phyloP scores from a whole-genome alignment of 2,113 vertebrate species.

The Corvus cornix region DNA sequence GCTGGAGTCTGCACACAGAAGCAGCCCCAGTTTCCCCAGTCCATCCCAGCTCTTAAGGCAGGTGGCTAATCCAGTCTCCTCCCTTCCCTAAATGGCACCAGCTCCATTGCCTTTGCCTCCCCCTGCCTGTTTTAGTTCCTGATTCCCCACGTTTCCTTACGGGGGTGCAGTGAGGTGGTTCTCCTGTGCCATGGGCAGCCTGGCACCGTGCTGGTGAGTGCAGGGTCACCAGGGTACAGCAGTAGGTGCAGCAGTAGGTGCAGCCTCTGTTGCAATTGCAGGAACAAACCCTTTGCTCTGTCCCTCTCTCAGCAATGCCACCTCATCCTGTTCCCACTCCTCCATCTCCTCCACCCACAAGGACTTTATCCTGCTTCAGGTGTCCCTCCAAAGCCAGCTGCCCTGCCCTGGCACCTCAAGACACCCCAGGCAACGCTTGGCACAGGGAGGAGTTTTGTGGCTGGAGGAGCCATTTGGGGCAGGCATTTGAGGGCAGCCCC shows the following conservation, averaged over 20 bases:
- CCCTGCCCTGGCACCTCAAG: background rate
- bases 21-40: background rate
- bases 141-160: rapidly evolving
- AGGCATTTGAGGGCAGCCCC: background rate
- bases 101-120: background rate
- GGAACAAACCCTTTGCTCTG: background rate
- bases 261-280: background rate
- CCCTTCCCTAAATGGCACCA: background rate
- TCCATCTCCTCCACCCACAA: background rate
- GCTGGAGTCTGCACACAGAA: background rate
- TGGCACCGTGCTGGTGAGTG: rapidly evolving
- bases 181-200: background rate
- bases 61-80: background rate
- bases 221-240: background rate
- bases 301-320: background rate
- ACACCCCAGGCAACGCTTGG: rapidly evolving
- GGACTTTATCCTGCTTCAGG: background rate
- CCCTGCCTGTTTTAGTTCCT: background rate
- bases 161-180: background rate
- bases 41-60: background rate
- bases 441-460: background rate
- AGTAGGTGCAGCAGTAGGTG: background rate
- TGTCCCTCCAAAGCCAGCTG: background rate
- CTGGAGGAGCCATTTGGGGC: background rate
- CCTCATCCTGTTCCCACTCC: background rate